Base-by-base conservation (phyloP, 1,140 invertebrate genomes). In the Aphis gossypii region DNA sequence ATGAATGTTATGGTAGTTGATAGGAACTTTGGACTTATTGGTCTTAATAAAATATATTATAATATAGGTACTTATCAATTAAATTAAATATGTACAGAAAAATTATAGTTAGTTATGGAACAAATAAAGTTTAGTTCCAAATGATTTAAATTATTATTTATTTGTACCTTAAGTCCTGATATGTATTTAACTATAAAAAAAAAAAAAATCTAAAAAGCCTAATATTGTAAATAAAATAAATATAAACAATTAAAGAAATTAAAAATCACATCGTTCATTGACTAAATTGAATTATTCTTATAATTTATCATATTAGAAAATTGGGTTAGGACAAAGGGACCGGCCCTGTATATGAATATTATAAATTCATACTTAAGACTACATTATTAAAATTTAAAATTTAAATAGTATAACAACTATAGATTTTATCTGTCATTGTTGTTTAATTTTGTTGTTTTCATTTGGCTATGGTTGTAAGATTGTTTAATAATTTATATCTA, bases 361-460 rank as follows among this genome's bases (percentile, higher is more conserved):
- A 25, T 60, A 83, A 83, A 83, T 83, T 83, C 4, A n/a, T 46
- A 41, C 23, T 86, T 86, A 25, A 76, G 14, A 46, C 46, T n/a
- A 46, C 41, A 86, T 86, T 86, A 84, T 84, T 44, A 11, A 44
- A 86, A 86, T 86, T 86, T 86, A 86, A 86, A 30, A 25, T 41
- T 8, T 44, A 84, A 84, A 1, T 76, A 41, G 21, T 84, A 8
- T 76, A 76, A 76, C 14, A 18, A 76, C 44, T 84, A 44, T 38
- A 84, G 41, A 84, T 84, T 88, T 38, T 30, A n/a, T 54, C 48
- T 35, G 48, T 88, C 48, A 20, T 90, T 44, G 60, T 90, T 44
- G 25, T 60, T 56, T 68, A 41, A 44, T 90, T 90, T 44, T 25
- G 25, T 68, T 68, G 25, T 90, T 90, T 90, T 68, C 25, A 90